Evolutionary conservation across 2,888 invertebrate genomes (phyloP), one percentile per base, ranked within the genome.

Genomic region (Notodonta ziczac): DNA sequence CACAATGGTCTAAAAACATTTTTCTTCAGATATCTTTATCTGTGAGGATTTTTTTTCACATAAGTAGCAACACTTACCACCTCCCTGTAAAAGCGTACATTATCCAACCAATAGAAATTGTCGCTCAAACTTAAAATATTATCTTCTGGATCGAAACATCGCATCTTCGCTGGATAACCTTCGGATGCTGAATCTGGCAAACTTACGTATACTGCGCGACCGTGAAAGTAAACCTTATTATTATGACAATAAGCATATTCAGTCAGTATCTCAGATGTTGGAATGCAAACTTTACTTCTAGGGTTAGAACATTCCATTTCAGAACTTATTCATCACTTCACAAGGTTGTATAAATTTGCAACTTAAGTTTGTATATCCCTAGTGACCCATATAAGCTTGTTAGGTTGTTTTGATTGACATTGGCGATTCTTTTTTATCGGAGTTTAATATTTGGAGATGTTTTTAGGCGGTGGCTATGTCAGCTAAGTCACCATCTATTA

Each of bases 51-150:
- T 56, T 9, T 9, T 7, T 10, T 9, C 59, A 16, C 13, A 24
- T 63, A n/a, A n/a, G n/a, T n/a, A 35, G 69, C 74, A 82, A 78
- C 77, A 60, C 73, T n/a, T 48, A 40, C 53, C 13, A 58, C 40
- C 58, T 65, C 64, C 58, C 52, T 66, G 69, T 71, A 74, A 73
- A 73, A 73, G 65, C 74, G 60, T 63, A 59, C 78, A 76, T 77
- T 78, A 84, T 60, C 79, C 85, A 65, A 72, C 83, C 77, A 66
- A 75, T 73, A 72, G 67, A 67, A 74, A 76, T 73, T 71, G 83
- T 71, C 76, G 60, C 66, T 60, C 59, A 40, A 63, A 68, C 69
- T 74, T 72, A 69, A 66, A 69, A 72, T 65, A 69, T 70, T 67
- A 69, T 72, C 65, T 64, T 60, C 53, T 44, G 58, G 60, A 66